Percentiles rank a stretch among this genome's conserved stretches.
Conservation (phyloP, 2,888 invertebrate species). For the Lathronympha strigana region DNA sequence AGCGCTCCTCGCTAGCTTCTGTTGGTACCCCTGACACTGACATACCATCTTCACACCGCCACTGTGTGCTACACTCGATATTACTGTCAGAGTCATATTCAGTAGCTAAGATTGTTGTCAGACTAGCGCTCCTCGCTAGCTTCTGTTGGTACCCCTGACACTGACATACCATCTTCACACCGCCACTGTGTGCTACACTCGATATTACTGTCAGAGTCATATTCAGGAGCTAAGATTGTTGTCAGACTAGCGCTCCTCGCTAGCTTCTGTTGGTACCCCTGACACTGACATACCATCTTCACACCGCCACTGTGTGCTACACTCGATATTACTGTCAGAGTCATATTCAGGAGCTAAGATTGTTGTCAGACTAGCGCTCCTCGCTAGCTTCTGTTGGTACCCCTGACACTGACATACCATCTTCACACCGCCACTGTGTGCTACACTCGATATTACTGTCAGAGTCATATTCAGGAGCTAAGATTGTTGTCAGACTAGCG, state of each 20-base stretch:
- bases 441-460: background rate
- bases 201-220: background rate
- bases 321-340: background rate
- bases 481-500: constrained; percentile 1
- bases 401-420: constrained; percentile 1
- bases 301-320: background rate
- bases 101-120: no score
- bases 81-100: no score
- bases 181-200: background rate
- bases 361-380: constrained; percentile 12
- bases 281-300: background rate
- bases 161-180: background rate
- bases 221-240: no score
- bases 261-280: constrained; percentile 22
- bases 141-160: constrained; percentile 24
- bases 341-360: no score
- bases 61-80: background rate
- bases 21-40: constrained; percentile 18
- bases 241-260: constrained; percentile 21
- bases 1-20: constrained; percentile 23
- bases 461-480: no score
- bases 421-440: background rate
- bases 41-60: background rate
- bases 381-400: constrained; percentile 25
- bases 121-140: constrained; percentile 20